Evolutionary conservation across 2,888 invertebrate genomes (phyloP), one percentile per base, ranked within the genome.

Genomic region (Idaea straminata): DNA sequence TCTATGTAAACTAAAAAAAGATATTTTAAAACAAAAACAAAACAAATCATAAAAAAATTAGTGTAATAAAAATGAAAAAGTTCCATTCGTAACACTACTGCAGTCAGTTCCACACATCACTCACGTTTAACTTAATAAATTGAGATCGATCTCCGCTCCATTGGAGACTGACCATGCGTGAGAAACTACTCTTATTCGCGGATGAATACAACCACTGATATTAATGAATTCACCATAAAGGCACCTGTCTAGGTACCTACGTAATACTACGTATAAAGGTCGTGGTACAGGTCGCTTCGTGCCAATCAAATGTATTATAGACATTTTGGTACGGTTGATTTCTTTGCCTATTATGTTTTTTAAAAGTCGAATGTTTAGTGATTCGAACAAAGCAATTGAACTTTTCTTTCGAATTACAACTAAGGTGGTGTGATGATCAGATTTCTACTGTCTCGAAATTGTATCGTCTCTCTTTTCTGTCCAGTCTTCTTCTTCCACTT

Each of bases 171-270:
- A 66, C 64, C 66, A 69, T 68, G 69, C 80, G 82, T 81, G 81
- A 76, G 81, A 83, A 79, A 69, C 63, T 61, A 62, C 69, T 64
- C 68, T 65, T 68, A 65, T 70, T 70, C 70, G 63, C 66, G 69
- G 69, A 69, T 68, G 65, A 72, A 72, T 71, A 66, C 66, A 69
- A 71, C 66, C 72, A 74, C 69, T 66, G 68, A 73, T 72, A 80
- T 81, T 79, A 76, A 84, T 82, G 80, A 76, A 66, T 82, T 83
- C 80, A 75, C 76, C 78, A 83, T 80, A 72, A 75, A 74, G 69
- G 73, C 78, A 78, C 75, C 75, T 77, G 77, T 69, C 76, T 66
- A 36, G 67, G 36, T 47, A 47, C 47, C 47, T 47, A 47, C 47
- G 10, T 47, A 10, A 7, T 25, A 25, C 25, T n/a, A 25, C 25